phyloP scores from a whole-genome alignment of 1,140 invertebrate genomes.

The Mylabris phalerata region DNA sequence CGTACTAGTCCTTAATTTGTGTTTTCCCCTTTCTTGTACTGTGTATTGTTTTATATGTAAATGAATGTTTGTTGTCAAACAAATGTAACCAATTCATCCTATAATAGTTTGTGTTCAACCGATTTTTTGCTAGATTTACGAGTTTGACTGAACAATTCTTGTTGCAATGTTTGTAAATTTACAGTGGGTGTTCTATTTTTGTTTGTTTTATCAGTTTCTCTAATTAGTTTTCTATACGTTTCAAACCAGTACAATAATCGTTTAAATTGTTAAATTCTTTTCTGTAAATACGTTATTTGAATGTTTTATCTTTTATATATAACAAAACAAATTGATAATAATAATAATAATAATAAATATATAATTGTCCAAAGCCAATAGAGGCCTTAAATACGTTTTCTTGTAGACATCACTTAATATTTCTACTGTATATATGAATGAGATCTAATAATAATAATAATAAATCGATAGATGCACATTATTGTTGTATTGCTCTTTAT shows the following conservation, averaged over 20 bases:
- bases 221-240: too few relatives aligned
- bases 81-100: neutral
- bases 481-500: too few relatives aligned
- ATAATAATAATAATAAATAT: too few relatives aligned
- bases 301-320: constrained; percentile 28
- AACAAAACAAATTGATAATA: neutral
- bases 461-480: too few relatives aligned
- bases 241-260: constrained; percentile 29
- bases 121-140: neutral
- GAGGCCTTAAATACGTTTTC: constrained; percentile 38
- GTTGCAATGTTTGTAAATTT: constrained; percentile 15
- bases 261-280: constrained; percentile 27
- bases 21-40: too few relatives aligned
- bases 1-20: constrained; percentile 25
- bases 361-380: constrained; percentile 39
- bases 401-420: too few relatives aligned
- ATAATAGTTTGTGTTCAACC: neutral
- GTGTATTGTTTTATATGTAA: too few relatives aligned
- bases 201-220: too few relatives aligned
- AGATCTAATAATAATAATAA: too few relatives aligned
- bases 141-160: constrained; percentile 16
- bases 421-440: too few relatives aligned
- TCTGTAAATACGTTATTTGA: constrained; percentile 33
- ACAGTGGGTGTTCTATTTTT: constrained; percentile 24
- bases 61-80: neutral